Base-by-base conservation (phyloP, 2,113 vertebrate species). In the Syngnathoides biaculeatus region DNA sequence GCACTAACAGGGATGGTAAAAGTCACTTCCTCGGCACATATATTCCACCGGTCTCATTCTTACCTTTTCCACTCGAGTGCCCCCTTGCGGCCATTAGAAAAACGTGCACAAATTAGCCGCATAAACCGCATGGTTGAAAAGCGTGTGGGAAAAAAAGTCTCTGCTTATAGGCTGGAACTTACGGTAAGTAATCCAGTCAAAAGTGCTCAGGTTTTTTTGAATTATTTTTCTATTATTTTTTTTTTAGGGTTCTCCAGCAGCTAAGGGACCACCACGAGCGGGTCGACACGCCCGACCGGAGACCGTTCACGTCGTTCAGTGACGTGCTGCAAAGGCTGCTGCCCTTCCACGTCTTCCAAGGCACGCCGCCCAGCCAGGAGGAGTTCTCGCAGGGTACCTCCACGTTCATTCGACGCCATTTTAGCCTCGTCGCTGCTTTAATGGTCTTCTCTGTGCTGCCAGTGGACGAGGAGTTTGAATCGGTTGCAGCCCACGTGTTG, bases 401-500 rank as follows among this genome's bases (percentile, higher is more conserved):
- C 0, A 47, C 13, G 39, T 48, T 2, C 65, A 1, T 0, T 2
- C 2, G 69, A 17, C 0, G 52, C 22, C n/a, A 27, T 27, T 15
- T 56, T 8, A 17, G 22, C 12, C 10, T 24, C 15, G 9, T 30
- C 20, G 9, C 8, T 10, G 5, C 26, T 56, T 11, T 56, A n/a
- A 27, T 43, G 47, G 1, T 64, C 2, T 61, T 22, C 3, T 48
- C n/a, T 59, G 7, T 19, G 1, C 73, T 71, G 11, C 24, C 74
- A 98, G 96, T 98, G 86, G 96, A 98, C 83, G 92, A 88, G 79
- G 96, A 98, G 84, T 99, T 99, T 90, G 95, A 98, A 82, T 88
- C 85, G 30, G 94, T 94, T 73, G 94, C 97, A 60, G 91, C 93
- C 30, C 95, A 98, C 63, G 94, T 99, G 79, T 86, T 98, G 69